Evolutionary conservation across 2,113 vertebrate genomes (phyloP).

Genomic region (Malaclemys terrapin): DNA sequence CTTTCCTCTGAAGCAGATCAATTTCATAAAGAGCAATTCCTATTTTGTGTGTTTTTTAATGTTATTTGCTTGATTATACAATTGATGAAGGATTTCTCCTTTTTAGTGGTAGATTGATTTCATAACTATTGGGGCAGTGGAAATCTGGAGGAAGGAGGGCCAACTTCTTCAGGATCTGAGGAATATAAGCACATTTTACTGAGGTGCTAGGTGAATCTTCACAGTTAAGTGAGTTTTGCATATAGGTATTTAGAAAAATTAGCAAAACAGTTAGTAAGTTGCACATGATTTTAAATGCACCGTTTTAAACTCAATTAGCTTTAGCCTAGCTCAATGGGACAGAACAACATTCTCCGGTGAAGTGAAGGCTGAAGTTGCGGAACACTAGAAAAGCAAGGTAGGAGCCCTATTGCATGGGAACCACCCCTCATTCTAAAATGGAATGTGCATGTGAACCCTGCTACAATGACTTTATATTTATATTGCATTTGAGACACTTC

Average conservation of each 20-base stretch:
- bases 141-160: too few species aligned
- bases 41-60: background rate
- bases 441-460: background rate
- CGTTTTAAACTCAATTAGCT: background rate
- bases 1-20: background rate
- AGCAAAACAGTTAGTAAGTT: background rate
- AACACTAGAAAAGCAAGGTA: background rate
- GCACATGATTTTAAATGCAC: background rate
- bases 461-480: background rate
- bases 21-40: background rate
- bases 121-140: background rate
- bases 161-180: background rate
- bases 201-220: background rate
- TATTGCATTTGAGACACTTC: background rate
- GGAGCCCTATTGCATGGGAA: background rate
- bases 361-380: background rate
- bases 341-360: background rate
- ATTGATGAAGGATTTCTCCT: background rate
- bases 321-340: background rate
- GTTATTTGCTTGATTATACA: background rate
- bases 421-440: fast-evolving
- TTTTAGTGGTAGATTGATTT: background rate
- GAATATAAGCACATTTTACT: background rate
- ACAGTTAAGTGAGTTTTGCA: background rate
- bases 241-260: background rate